These are phyloP conservation scores for Pantala flavescens DNA, from an alignment of 1,140 invertebrate genomes.

Conservation along the genomic window DNA sequence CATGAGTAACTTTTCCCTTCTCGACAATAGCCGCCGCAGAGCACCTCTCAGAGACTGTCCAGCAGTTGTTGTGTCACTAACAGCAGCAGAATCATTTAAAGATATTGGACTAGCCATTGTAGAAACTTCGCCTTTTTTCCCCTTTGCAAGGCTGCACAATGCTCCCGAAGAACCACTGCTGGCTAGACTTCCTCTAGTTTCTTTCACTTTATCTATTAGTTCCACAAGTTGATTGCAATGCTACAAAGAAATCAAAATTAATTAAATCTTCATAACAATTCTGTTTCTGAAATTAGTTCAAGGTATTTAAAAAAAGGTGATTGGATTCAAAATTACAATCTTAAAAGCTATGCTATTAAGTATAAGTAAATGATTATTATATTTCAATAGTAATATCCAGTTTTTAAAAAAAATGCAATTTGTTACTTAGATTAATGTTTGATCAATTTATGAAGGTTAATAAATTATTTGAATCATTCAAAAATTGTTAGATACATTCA, in stretches of 20 bases:
- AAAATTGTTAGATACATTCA: too few species aligned
- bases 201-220: constrained; percentile 41
- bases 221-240: constrained; percentile 47
- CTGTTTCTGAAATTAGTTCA: too few species aligned
- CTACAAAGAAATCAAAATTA: constrained; percentile 28
- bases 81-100: neutral
- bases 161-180: neutral
- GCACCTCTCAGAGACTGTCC: neutral
- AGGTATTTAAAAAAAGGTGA: too few species aligned
- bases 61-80: neutral
- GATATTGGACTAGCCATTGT: neutral
- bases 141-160: neutral
- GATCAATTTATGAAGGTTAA: too few species aligned
- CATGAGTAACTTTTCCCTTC: constrained; percentile 55
- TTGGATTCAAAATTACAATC: too few species aligned
- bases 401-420: too few species aligned
- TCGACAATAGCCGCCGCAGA: constrained; percentile 36
- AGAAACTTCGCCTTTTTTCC: neutral
- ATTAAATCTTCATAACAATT: too few species aligned
- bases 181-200: constrained; percentile 1
- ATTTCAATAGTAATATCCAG: too few species aligned
- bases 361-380: too few species aligned
- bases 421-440: too few species aligned
- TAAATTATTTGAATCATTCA: too few species aligned
- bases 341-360: too few species aligned